Conservation (phyloP, 2,888 invertebrate genomes). For the Drosophila borborema region DNA sequence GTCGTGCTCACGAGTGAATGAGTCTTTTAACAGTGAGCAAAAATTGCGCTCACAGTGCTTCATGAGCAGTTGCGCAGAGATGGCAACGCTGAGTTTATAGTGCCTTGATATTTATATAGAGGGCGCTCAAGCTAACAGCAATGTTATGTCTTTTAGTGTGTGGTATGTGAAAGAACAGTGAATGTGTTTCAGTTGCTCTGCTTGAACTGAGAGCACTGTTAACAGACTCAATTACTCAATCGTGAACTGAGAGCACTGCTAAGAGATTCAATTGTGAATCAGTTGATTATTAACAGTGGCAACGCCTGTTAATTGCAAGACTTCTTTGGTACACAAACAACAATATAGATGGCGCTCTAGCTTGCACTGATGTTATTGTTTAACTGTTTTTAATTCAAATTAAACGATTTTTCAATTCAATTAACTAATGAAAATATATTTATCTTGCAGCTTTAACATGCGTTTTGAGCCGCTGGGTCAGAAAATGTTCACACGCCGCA, state of each 20-base stretch:
- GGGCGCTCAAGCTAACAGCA: slow-evolving; percentile 24
- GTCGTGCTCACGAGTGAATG: too few relatives aligned
- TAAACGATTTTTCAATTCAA: slow-evolving; percentile 4
- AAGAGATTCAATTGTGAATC: not conserved
- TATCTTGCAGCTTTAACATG: slow-evolving; percentile 71
- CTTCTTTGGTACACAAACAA: not conserved
- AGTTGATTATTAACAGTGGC: not conserved
- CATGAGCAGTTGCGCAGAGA: not conserved
- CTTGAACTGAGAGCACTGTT: not conserved
- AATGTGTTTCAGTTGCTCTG: not conserved
- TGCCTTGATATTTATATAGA: not conserved
- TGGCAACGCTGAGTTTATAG: slow-evolving; percentile 17
- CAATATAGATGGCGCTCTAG: slow-evolving; percentile 5
- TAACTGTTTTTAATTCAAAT: slow-evolving; percentile 7
- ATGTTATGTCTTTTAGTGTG: not conserved
- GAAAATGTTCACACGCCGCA: slow-evolving; percentile 87
- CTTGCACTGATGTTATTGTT: not conserved
- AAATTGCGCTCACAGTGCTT: not conserved
- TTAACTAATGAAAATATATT: not conserved
- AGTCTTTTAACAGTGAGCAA: too few relatives aligned
- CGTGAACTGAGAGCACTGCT: not conserved
- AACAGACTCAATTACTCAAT: not conserved
- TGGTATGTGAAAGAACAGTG: not conserved
- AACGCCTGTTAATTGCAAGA: not conserved
- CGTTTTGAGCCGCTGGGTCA: slow-evolving; percentile 82